Evolutionary conservation across 2,888 invertebrate species (phyloP).

Genomic region (Hypomecis atomaria): DNA sequence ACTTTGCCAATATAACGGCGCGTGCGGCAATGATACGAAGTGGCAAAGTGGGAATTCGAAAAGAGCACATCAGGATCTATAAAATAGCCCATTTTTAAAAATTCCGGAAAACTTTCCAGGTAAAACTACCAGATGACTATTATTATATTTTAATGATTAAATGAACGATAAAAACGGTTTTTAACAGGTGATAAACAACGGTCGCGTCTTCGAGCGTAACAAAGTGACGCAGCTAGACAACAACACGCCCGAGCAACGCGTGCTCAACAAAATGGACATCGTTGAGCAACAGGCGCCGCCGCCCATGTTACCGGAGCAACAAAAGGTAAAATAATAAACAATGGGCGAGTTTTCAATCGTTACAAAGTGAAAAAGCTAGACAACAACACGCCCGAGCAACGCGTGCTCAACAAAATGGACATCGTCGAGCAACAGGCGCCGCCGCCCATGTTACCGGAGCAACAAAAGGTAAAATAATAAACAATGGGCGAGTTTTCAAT

Average conservation of each 20-base stretch:
- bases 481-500: background rate
- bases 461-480: background rate
- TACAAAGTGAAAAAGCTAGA: too few species aligned
- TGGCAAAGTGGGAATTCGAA: too few species aligned
- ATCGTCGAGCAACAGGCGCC: slow-evolving; percentile 23
- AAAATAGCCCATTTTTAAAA: too few species aligned
- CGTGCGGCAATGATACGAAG: too few species aligned
- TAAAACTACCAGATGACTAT: too few species aligned
- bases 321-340: background rate
- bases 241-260: slow-evolving; percentile 12
- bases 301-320: background rate
- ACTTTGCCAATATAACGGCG: too few species aligned
- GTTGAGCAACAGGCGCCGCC: slow-evolving; percentile 9
- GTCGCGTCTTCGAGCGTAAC: slow-evolving; percentile 73
- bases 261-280: slow-evolving; percentile 51
- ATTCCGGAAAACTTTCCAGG: too few species aligned
- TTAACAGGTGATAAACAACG: slow-evolving; percentile 74
- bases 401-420: background rate
- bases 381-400: too few species aligned
- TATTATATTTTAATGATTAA: too few species aligned
- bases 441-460: background rate
- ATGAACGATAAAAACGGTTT: background rate
- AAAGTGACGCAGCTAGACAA: slow-evolving; percentile 57
- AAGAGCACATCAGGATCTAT: too few species aligned
- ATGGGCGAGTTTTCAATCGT: background rate